These are phyloP conservation scores for Caenorhabditis imperialis DNA, from an alignment of 2,888 invertebrate species.

Conservation along the genomic window DNA sequence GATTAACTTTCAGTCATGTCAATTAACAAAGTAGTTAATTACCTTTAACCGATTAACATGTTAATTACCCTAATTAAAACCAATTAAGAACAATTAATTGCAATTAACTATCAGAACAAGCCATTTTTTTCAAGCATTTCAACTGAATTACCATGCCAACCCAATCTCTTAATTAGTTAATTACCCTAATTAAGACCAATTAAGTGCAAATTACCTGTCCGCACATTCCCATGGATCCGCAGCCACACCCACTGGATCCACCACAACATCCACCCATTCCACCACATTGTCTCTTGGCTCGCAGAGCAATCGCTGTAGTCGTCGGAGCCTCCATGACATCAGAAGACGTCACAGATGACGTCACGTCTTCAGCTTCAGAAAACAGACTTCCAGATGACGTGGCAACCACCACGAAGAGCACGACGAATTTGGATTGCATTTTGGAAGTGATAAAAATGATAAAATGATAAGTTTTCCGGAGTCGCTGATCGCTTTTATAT, in stretches of 20 bases:
- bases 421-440: background rate
- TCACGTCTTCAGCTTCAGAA: background rate
- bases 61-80: no score
- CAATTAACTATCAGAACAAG: no score
- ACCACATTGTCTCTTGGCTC: conserved; percentile 66
- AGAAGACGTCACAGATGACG: conserved; percentile 1
- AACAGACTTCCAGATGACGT: background rate
- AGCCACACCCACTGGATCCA: conserved; percentile 51
- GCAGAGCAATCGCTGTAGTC: conserved; percentile 54
- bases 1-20: no score
- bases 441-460: background rate
- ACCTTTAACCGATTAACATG: no score
- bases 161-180: no score
- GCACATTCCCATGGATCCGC: conserved; percentile 53
- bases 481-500: background rate
- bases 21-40: no score
- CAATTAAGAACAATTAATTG: no score
- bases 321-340: background rate
- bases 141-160: no score
- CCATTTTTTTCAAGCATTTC: no score
- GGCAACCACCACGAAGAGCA: background rate
- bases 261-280: conserved; percentile 65
- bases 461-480: background rate
- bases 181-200: background rate
- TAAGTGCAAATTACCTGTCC: conserved; percentile 57